Base-by-base conservation (phyloP, 2,113 vertebrate genomes). In the Arothron firmamentum region DNA sequence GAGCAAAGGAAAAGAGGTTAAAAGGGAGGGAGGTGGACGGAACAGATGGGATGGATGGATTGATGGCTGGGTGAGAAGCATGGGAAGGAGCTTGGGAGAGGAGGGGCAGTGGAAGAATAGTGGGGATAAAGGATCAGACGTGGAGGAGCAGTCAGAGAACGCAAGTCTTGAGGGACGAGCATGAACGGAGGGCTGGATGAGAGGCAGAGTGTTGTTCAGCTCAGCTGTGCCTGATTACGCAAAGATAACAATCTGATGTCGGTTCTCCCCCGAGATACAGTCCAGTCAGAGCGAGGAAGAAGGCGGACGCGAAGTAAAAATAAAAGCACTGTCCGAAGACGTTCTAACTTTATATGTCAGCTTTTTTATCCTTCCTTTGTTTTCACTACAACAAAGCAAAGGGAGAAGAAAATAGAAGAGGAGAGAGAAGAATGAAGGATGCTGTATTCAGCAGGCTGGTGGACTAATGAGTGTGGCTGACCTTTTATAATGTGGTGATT, bases 151-250 rank as follows among this genome's bases (percentile, higher is more conserved):
- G 19, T 78, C 74, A 80, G 79, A 56, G 62, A 73, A 68, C 46
- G 62, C 31, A 14, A 67, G 58, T 60, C 61, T 64, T 17, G 6
- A 59, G 63, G 52, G 70, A 72, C 34, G 47, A 18, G 55, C 56
- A 21, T 0, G 53, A 57, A 21, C 19, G 1, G 17, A 41, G 55
- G 67, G 56, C 47, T 14, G 59, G 60, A 74, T 51, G 25, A 56
- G 62, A 68, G 61, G 61, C 52, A 23, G 58, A 54, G 69, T 53
- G 64, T 82, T 78, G 73, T 75, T 67, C 5, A 34, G 65, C 79
- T 77, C 79, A 78, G 79, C 74, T 82, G 78, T 68, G 77, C 71
- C 64, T 79, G 83, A 88, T 85, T 85, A 85, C 69, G 85, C 84
- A 87, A 62, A 83, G 73, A 88, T 83, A 84, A 87, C 78, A 83